Base-by-base conservation (phyloP, 2,113 vertebrate genomes). In the Rynchops niger region DNA sequence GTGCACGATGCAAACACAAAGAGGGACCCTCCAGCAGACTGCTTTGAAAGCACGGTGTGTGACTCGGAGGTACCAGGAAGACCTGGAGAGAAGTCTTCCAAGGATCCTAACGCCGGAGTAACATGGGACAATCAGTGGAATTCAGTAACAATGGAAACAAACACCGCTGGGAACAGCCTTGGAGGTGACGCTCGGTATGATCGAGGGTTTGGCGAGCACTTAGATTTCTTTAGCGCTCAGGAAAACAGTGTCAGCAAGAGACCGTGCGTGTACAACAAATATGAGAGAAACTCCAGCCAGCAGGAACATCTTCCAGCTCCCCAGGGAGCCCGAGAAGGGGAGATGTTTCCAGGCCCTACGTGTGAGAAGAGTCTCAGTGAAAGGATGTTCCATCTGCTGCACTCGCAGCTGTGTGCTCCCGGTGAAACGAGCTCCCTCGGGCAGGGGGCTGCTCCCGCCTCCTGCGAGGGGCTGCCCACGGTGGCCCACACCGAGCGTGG, bases 401-500 rank as follows among this genome's bases (percentile, higher is more conserved):
- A 23, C 18, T 32, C 90, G 0, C 83, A 88, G 36, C 77, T 20
- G 0, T 23, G 40, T 1, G 6, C 52, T 13, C 21, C 8, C 0
- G 69, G 4, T 10, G 49, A 38, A 30, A 42, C 9, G 38, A 63
- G 16, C 38, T 27, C 62, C 10, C 1, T 3, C 0, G 38, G n/a
- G n/a, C 78, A 8, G 4, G 86, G 61, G 25, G 11, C 53, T 22
- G 71, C 65, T 40, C 8, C 59, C 14, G 13, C 26, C 22, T 11
- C 70, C 61, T 69, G 27, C 0, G 12, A 91, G 63, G 88, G 71
- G 26, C 78, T 30, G 23, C 45, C 52, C 9, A 1, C 45, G 6
- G 15, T 1, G 6, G 12, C 50, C 12, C 5, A 0, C 8, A 7
- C 45, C 0, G 2, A 69, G 82, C 15, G 4, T 1, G 42, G 45